phyloP scores from a whole-genome alignment of 2,113 vertebrate species.

The Thamnaconus septentrionalis region DNA sequence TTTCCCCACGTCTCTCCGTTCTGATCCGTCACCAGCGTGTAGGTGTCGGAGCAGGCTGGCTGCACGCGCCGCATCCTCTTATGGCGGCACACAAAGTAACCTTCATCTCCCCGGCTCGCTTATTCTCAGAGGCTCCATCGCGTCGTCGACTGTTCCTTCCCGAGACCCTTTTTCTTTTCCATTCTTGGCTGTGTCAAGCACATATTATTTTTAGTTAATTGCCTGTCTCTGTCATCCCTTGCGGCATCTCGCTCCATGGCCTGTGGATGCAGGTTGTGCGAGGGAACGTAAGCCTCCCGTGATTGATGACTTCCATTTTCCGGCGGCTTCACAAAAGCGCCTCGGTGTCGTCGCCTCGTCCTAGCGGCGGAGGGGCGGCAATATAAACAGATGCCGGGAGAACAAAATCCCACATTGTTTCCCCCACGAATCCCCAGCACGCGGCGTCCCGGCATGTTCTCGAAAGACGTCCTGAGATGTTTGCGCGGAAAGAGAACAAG shows the following conservation, averaged over 20 bases:
- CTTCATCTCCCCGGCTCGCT: constrained; percentile 37
- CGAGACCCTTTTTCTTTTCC: constrained; percentile 19
- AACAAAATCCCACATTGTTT: neutral
- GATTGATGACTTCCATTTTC: constrained; percentile 69
- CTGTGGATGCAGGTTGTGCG: constrained; percentile 51
- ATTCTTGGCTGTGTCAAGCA: constrained; percentile 47
- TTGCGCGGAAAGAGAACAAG: neutral
- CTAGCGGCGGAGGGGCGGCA: constrained; percentile 28
- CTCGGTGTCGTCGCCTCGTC: constrained; percentile 33
- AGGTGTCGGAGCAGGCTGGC: constrained; percentile 31
- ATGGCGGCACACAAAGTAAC: constrained; percentile 34
- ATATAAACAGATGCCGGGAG: constrained; percentile 55
- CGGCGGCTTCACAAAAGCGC: constrained; percentile 40
- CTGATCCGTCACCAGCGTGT: constrained; percentile 34
- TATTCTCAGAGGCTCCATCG: constrained; percentile 35
- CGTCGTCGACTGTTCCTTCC: constrained; percentile 17
- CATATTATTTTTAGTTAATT: constrained; percentile 67
- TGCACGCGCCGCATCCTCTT: constrained; percentile 38
- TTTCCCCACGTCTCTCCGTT: constrained; percentile 39
- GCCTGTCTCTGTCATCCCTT: constrained; percentile 51
- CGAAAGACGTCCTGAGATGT: neutral
- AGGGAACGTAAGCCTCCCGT: constrained; percentile 46
- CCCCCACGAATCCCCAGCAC: neutral
- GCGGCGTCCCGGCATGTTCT: constrained; percentile 10
- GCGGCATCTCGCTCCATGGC: constrained; percentile 34